A percentile compares a stretch with the other conserved stretches of the same genome.
These are phyloP conservation scores for Thecocarcelia acutangulata DNA, from an alignment of 2,888 invertebrate genomes.

Conservation along the genomic window DNA sequence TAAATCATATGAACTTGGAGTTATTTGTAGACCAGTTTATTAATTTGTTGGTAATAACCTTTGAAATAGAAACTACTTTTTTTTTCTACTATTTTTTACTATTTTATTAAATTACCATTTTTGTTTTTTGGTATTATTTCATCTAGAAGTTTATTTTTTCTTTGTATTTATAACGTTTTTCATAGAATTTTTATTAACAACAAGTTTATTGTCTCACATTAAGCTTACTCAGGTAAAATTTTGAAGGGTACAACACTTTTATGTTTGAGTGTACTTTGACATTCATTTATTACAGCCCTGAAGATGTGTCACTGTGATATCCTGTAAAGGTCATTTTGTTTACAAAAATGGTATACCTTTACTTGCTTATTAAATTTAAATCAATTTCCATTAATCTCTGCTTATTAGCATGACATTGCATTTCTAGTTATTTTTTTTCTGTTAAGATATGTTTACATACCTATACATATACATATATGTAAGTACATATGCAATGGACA, in stretches of 20 bases:
- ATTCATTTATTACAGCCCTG: constrained; percentile 16
- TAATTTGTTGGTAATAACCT: no score
- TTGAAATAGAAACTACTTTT: no score
- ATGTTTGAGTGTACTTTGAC: neutral
- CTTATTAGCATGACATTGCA: constrained; percentile 56
- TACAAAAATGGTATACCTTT: constrained; percentile 7
- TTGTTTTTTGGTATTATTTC: neutral
- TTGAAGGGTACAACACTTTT: neutral
- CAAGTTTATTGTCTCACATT: neutral
- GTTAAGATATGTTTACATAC: neutral
- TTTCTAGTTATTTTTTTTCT: constrained; percentile 9
- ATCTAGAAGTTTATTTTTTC: neutral
- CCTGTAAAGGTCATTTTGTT: constrained; percentile 36
- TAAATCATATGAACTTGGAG: no score
- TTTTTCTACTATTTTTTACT: no score
- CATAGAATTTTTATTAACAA: constrained; percentile 26
- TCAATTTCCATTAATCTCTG: constrained; percentile 36
- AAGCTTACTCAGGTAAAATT: constrained; percentile 40
- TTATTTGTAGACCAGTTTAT: no score
- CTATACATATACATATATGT: no score
- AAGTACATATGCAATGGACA: no score
- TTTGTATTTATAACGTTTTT: neutral
- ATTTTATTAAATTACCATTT: neutral
- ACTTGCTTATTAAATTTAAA: constrained; percentile 31
- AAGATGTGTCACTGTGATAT: constrained; percentile 3